Percentiles rank a stretch among this genome's conserved stretches.
Conservation (phyloP, 2,888 invertebrate species). For the Rotaria macrura region DNA sequence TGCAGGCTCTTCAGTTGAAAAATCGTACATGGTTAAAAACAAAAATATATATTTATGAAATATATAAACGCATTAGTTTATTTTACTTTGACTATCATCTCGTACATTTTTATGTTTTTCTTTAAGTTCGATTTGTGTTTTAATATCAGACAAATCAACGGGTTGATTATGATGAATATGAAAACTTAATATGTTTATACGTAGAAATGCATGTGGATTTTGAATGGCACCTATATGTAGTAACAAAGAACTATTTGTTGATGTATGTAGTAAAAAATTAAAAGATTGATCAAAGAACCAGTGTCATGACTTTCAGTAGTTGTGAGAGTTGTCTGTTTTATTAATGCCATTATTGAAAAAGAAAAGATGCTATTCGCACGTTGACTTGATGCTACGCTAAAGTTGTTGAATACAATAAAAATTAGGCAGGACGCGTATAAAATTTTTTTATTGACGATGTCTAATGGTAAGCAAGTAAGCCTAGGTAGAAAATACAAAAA, state of each 20-base stretch:
- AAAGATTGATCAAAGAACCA: neutral
- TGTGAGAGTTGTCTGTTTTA: neutral
- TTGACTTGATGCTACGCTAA: neutral
- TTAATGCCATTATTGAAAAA: neutral
- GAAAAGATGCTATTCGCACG: neutral
- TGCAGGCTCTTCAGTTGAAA: neutral
- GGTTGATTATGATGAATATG: neutral
- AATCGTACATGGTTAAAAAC: too few species aligned
- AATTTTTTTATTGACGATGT: neutral
- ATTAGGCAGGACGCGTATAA: neutral
- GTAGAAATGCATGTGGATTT: neutral
- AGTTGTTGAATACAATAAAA: too few species aligned
- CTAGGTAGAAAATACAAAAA: neutral
- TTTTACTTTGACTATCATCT: neutral
- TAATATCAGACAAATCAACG: neutral
- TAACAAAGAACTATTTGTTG: neutral
- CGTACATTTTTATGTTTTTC: neutral
- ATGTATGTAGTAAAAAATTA: neutral
- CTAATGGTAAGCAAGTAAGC: neutral
- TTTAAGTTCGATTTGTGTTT: constrained; percentile 19
- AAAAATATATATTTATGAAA: neutral
- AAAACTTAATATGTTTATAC: neutral
- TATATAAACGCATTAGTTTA: neutral
- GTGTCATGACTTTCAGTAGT: neutral
- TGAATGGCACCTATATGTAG: neutral